A percentile compares a stretch with the other conserved stretches of the same genome.
Conservation (phyloP, 2,113 vertebrate species). For the Macaca mulatta region DNA sequence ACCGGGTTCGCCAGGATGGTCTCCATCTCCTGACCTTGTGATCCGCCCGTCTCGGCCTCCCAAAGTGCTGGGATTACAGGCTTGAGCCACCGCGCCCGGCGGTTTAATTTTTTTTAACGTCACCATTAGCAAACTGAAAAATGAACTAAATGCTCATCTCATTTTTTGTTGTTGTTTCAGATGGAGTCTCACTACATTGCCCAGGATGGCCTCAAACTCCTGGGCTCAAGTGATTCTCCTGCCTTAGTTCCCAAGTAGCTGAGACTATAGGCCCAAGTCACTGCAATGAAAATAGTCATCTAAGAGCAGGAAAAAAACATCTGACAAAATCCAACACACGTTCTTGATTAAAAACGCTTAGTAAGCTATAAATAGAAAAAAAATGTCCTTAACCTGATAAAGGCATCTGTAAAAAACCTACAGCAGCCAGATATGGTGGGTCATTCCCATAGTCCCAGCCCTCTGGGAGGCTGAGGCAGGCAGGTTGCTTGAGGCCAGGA, state of each 20-base stretch:
- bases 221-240: not conserved
- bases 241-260: not conserved
- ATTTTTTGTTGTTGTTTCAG: not conserved
- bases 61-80: too few relatives aligned
- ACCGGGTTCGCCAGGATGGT: too few relatives aligned
- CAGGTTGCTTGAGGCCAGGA: too few relatives aligned
- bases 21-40: too few relatives aligned
- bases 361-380: not conserved
- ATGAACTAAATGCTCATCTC: not conserved
- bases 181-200: not conserved
- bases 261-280: not conserved
- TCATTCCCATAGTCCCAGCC: too few relatives aligned
- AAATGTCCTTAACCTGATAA: too few relatives aligned
- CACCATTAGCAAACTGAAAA: not conserved
- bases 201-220: not conserved
- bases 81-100: too few relatives aligned
- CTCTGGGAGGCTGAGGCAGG: too few relatives aligned
- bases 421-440: too few relatives aligned
- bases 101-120: not conserved
- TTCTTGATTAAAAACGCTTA: not conserved
- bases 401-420: too few relatives aligned
- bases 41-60: too few relatives aligned
- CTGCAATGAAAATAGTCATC: too few relatives aligned
- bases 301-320: not conserved
- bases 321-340: not conserved